These are phyloP conservation scores for Lasius platythorax DNA, from an alignment of 2,888 invertebrate species.

Conservation along the genomic window DNA sequence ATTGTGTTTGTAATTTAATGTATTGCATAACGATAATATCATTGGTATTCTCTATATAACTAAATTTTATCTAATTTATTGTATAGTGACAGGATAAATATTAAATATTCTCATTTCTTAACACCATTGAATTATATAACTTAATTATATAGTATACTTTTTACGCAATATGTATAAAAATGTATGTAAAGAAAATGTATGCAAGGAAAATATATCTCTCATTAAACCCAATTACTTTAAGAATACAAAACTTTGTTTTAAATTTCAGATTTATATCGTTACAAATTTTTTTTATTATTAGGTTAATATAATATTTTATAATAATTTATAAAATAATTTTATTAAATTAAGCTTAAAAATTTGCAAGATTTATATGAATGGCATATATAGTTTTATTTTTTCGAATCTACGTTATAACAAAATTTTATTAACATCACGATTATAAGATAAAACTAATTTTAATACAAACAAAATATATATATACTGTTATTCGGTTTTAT, in stretches of 20 bases:
- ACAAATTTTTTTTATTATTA: neutral
- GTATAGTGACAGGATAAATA: conserved; percentile 15
- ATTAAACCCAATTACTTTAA: neutral
- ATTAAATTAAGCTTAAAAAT: neutral
- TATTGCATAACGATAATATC: conserved; percentile 31
- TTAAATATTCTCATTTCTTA: conserved; percentile 22
- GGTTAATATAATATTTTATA: neutral
- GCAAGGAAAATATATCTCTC: neutral
- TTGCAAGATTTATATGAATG: neutral
- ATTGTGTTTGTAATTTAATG: conserved; percentile 74
- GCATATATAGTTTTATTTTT: neutral
- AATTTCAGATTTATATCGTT: neutral
- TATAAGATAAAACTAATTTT: neutral
- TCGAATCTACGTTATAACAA: neutral
- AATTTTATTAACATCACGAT: too few relatives aligned
- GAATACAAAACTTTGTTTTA: neutral
- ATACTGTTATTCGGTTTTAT: too few relatives aligned
- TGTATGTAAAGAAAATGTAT: conserved; percentile 4
- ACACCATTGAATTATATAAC: neutral
- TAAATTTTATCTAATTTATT: conserved; percentile 43
- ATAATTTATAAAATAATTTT: neutral
- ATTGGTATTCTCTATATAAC: conserved; percentile 30
- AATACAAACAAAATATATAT: neutral
- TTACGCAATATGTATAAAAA: conserved; percentile 4
- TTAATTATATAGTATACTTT: neutral